Base-by-base conservation (phyloP, 2,888 invertebrate genomes). In the Agrotis clavis region DNA sequence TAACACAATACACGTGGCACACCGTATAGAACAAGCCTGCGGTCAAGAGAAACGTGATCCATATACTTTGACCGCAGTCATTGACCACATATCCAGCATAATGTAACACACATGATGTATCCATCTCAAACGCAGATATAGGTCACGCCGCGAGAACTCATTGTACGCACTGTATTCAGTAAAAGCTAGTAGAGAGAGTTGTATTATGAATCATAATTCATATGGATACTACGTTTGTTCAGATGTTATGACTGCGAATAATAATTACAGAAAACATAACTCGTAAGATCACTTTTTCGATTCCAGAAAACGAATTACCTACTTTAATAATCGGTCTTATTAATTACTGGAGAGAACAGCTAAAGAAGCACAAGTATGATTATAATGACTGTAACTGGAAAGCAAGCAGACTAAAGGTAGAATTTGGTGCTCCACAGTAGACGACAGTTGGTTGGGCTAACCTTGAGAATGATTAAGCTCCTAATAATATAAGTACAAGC, bases 41-140 rank as follows among this genome's bases (percentile, higher is more conserved):
- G 60, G 68, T 71, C 73, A 71, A 30, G 61, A 70, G 79, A 74
- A 81, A 83, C 82, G 85, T 84, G 84, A 84, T 79, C 79, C 66
- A 64, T 67, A 73, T 56, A 77, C 74, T 77, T 80, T 76, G 83
- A 76, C 81, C 85, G 64, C 77, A 77, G 64, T 74, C 60, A 71
- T 53, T 72, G 65, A 64, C 21, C 61, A 65, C 63, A 70, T 54
- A 5, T 50, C 25, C 41, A 66, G 62, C 61, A 67, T 41, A 74
- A 56, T 62, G 47, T 69, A 57, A 66, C 47, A 62, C 50, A 61
- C 47, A 30, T n/a, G 75, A 48, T 61, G 56, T 59, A 63, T 72
- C 60, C 64, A 71, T 71, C 69, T 63, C 45, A 66, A 64, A 50
- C 45, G 65, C 41, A 56, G 48, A 69, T 71, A 74, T 77, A 74